phyloP scores from a whole-genome alignment of 2,797 vertebrate species.

The Limnodromus scolopaceus region DNA sequence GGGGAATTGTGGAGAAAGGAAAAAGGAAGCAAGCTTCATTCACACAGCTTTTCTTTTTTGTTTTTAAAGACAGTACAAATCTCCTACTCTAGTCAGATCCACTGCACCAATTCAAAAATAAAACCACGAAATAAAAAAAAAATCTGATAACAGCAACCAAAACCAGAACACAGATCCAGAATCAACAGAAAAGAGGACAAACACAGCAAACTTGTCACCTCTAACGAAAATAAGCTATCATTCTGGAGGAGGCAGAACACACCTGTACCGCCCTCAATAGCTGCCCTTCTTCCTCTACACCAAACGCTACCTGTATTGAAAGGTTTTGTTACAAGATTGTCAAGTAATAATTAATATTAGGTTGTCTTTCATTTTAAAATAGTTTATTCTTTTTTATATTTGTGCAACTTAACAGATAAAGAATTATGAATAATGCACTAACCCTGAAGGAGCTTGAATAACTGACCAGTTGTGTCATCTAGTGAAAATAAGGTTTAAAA shows the following conservation, averaged over 20 bases:
- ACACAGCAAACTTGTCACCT: conserved; percentile 81
- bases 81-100: conserved; percentile 58
- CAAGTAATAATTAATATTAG: not conserved
- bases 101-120: conserved; percentile 50
- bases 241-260: conserved; percentile 81
- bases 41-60: conserved; percentile 8
- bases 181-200: conserved; percentile 56
- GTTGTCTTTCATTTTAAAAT: not conserved
- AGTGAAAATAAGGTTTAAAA: not conserved
- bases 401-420: not conserved
- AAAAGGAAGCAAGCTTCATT: conserved; percentile 47
- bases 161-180: conserved; percentile 28
- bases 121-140: not conserved
- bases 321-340: conserved; percentile 84
- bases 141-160: conserved; percentile 13
- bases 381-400: not conserved
- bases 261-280: conserved; percentile 87
- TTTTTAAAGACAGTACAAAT: not conserved
- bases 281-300: conserved; percentile 91
- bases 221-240: conserved; percentile 71
- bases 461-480: not conserved
- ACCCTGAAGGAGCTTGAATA: not conserved
- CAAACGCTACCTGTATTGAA: conserved; percentile 95
- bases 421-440: not conserved
- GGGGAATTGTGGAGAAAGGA: not conserved